Evolutionary conservation across 2,888 invertebrate genomes (phyloP).

Genomic region (Drosophila melanosoma): DNA sequence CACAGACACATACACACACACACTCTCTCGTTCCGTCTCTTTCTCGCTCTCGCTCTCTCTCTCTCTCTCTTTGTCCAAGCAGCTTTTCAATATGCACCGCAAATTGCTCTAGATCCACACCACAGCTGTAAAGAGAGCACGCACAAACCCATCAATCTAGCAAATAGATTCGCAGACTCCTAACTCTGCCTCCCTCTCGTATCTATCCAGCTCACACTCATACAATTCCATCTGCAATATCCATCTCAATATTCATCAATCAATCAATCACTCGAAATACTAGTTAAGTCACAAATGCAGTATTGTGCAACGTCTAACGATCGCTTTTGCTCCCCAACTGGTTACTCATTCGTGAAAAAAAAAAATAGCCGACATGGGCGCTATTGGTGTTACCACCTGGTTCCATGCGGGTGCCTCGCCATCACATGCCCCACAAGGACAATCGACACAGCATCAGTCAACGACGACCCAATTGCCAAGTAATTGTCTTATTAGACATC

Average conservation of each 20-base stretch:
- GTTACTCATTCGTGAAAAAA: slow-evolving; percentile 27
- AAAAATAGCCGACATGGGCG: slow-evolving; percentile 82
- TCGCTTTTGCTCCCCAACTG: slow-evolving; percentile 21
- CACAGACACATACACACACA: slow-evolving; percentile 63
- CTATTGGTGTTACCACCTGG: slow-evolving; percentile 85
- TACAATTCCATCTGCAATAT: slow-evolving; percentile 17
- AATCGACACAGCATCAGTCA: slow-evolving; percentile 43
- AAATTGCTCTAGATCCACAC: slow-evolving; percentile 35
- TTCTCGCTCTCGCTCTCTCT: not conserved
- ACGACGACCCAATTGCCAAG: slow-evolving; percentile 54
- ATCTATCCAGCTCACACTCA: slow-evolving; percentile 17
- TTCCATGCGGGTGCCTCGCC: slow-evolving; percentile 84
- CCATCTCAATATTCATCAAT: slow-evolving; percentile 5
- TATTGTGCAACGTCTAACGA: slow-evolving; percentile 51
- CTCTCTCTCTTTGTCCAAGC: not conserved
- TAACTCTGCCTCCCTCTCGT: slow-evolving; percentile 23
- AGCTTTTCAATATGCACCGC: slow-evolving; percentile 33
- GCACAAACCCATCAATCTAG: slow-evolving; percentile 14
- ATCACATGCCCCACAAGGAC: slow-evolving; percentile 64
- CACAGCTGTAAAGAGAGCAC: slow-evolving; percentile 52
- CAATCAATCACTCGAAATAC: slow-evolving; percentile 20
- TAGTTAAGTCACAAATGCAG: slow-evolving; percentile 32
- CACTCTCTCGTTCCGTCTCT: not conserved
- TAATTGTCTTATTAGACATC: slow-evolving; percentile 42
- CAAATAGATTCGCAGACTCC: slow-evolving; percentile 16